Evolutionary conservation across 1,140 invertebrate species (phyloP), one percentile per base, ranked within the genome.

Genomic region (Myzus persicae): DNA sequence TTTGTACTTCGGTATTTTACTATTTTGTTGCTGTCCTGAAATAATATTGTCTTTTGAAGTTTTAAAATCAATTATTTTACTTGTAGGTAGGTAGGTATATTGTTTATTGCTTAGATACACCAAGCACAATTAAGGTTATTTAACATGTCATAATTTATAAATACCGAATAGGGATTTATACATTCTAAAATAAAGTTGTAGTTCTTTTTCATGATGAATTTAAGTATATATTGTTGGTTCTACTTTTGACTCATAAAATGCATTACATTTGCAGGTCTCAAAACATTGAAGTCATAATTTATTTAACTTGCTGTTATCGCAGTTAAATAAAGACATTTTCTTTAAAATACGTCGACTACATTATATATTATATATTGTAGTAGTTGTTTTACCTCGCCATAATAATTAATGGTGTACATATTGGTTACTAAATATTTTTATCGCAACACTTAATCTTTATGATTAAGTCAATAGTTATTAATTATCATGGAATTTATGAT

Each of bases 391-490:
- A 84, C 22, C 0, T 84, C 9, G 2, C 14, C 9, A 26, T 40
- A 40, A 31, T 31, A 42, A 82, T 7, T 38, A 85, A 31, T 85
- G 44, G n/a, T 48, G 1, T 42, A 40, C 40, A 20, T 48, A 88
- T 87, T 46, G 20, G 26, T 88, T 88, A 51, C n/a, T 88, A 0
- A 88, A 48, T 51, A 88, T 88, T 48, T 88, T 51, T 44, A 88
- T 36, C 46, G 22, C n/a, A n/a, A 88, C 14, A 88, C 20, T 9
- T 48, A 48, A 87, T 87, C n/a, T 51, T 48, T 51, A 51, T 48
- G 46, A 84, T 85, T 82, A 84, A 6, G 14, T 42, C 3, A 85
- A 26, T 44, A 20, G 14, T 31, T n/a, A 76, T 76, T 76, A 76
- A 18, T 76, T 26, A 82, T 82, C 9, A 84, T 84, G 9, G 24